These are phyloP conservation scores for Meloidogyne floridensis DNA, from an alignment of 1,140 invertebrate genomes.

Conservation along the genomic window DNA sequence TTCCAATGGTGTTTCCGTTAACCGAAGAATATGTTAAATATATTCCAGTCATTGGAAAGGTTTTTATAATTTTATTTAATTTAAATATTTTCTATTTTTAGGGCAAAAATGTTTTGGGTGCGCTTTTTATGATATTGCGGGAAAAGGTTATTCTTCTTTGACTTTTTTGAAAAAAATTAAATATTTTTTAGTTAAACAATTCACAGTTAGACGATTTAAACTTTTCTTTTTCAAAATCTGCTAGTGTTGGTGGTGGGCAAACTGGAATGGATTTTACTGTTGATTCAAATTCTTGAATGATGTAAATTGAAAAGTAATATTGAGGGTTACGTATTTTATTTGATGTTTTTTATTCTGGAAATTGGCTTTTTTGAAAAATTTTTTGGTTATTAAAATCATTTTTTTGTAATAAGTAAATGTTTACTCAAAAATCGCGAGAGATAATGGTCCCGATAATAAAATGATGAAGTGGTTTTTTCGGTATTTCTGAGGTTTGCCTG, in stretches of 20 bases:
- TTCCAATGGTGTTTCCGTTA: slow-evolving; percentile 51
- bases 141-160: slow-evolving; percentile 34
- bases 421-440: too few relatives aligned
- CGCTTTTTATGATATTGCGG: slow-evolving; percentile 54
- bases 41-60: slow-evolving; percentile 50
- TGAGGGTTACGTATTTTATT: too few relatives aligned
- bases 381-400: too few relatives aligned
- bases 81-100: slow-evolving; percentile 11
- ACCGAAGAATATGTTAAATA: slow-evolving; percentile 48
- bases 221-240: not conserved
- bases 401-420: too few relatives aligned
- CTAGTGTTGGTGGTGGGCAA: not conserved
- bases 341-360: too few relatives aligned
- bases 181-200: slow-evolving; percentile 24
- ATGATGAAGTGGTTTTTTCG: too few relatives aligned
- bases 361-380: too few relatives aligned
- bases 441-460: too few relatives aligned
- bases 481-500: too few relatives aligned
- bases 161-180: slow-evolving; percentile 6
- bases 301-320: too few relatives aligned
- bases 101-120: slow-evolving; percentile 51
- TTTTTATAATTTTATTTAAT: slow-evolving; percentile 5
- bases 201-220: slow-evolving; percentile 20
- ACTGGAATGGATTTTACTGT: slow-evolving; percentile 18
- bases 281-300: slow-evolving; percentile 28